Evolutionary conservation across 2,888 invertebrate genomes (phyloP).

Genomic region (Plebejus melissa): DNA sequence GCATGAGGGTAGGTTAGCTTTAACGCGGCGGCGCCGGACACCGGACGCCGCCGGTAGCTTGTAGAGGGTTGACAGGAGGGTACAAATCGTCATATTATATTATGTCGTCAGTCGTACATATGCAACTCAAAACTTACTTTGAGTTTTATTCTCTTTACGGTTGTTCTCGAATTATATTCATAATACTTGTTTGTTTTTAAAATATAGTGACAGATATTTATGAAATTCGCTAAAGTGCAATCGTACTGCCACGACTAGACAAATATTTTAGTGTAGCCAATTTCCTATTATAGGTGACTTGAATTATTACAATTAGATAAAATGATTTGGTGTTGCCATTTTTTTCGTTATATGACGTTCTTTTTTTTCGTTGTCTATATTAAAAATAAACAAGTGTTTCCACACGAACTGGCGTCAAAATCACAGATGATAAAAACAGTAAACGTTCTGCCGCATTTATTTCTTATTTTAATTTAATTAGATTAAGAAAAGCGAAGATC

Average conservation of each 20-base stretch:
- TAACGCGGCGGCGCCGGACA: neutral
- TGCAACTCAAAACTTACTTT: conserved; percentile 24
- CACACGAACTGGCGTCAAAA: conserved; percentile 45
- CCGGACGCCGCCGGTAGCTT: neutral
- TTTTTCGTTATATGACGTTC: neutral
- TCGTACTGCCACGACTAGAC: neutral
- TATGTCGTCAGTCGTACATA: conserved; percentile 8
- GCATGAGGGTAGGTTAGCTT: conserved; percentile 8
- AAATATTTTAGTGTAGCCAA: conserved; percentile 20
- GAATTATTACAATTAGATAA: neutral
- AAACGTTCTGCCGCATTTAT: conserved; percentile 51
- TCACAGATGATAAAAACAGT: conserved; percentile 50
- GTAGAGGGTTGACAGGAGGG: neutral
- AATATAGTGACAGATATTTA: conserved; percentile 26
- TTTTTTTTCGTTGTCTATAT: conserved; percentile 3
- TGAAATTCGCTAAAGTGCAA: neutral
- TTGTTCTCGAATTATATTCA: conserved; percentile 14
- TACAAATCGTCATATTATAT: neutral
- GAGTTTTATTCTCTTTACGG: conserved; percentile 3
- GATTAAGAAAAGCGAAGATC: conserved; percentile 48
- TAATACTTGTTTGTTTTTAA: conserved; percentile 28
- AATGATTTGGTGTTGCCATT: conserved; percentile 22
- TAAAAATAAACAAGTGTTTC: conserved; percentile 36
- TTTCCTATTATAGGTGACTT: neutral
- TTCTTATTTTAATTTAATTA: conserved; percentile 43